Base-by-base conservation (phyloP, 1,140 invertebrate genomes). In the Drosophila ironensis region DNA sequence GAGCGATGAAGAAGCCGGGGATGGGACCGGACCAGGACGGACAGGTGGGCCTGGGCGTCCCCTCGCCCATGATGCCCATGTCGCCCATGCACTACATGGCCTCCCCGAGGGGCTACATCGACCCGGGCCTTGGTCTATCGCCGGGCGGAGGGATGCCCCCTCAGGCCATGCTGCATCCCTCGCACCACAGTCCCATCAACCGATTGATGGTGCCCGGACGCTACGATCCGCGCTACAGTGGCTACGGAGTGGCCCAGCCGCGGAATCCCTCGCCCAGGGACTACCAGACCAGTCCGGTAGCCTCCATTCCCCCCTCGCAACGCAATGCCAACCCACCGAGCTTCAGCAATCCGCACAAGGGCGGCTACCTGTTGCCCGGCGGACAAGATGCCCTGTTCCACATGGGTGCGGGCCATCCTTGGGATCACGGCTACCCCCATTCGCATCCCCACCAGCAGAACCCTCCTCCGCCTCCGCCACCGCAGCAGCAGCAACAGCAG, bases 271-370 rank as follows among this genome's bases (percentile, higher is more conserved):
- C 48, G 27, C 64, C 66, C 28, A 27, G 67, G 12, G 74, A 78
- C 9, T 78, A 57, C 38, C 47, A 40, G 9, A 30, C 17, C 4
- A 74, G 54, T 47, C 28, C 44, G 7, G 30, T 17, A 20, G 24
- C 48, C n/a, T 3, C 19, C 25, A n/a, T 25, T 45, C 22, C 51
- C 7, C 44, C 72, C 11, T 6, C 53, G 11, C 59, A 71, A 42
- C 57, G 47, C 59, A 64, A 78, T 64, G 60, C 60, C 68, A 84
- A 82, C 77, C 77, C 77, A 82, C 77, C 77, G 77, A 82, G 69
- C 40, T 82, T 56, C 37, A 84, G 59, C 33, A 63, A 47, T 19
- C 20, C 63, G 57, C 57, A 63, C 24, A 64, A 66, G 46, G 60
- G 60, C 24, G 60, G 60, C 24, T 66, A 30, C n/a, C 52, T 71